Evolutionary conservation across 2,888 invertebrate genomes (phyloP).

Genomic region (Hypselothyrea guttata): DNA sequence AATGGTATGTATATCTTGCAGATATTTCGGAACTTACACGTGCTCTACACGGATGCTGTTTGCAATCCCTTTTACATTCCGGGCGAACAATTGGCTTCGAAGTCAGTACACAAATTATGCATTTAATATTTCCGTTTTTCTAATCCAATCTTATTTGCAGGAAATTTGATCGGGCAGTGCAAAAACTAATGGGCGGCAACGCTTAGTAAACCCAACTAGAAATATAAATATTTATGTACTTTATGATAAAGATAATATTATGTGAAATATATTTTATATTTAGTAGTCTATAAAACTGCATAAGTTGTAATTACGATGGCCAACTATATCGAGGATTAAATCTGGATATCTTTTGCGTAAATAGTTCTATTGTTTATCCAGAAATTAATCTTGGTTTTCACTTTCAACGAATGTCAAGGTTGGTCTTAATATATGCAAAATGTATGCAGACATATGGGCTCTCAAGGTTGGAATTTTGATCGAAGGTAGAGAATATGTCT

Average conservation of each 20-base stretch:
- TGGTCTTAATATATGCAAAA: background rate
- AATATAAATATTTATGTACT: conserved; percentile 31
- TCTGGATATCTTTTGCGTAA: no score
- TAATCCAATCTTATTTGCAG: conserved; percentile 81
- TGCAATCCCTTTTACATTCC: conserved; percentile 98
- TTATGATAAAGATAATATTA: no score
- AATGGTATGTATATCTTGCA: conserved; percentile 70
- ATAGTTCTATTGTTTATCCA: no score
- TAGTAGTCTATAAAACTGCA: no score
- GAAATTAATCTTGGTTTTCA: background rate
- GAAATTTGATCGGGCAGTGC: conserved; percentile 87
- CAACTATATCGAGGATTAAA: no score
- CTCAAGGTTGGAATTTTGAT: background rate
- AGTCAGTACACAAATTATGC: conserved; percentile 84
- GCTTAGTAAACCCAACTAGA: conserved; percentile 16
- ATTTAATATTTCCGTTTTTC: conserved; percentile 14
- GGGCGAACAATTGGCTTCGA: conserved; percentile 93
- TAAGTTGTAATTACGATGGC: no score
- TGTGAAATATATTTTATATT: no score
- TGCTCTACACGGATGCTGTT: conserved; percentile 95
- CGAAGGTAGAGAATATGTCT: conserved; percentile 1
- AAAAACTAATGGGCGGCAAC: conserved; percentile 84
- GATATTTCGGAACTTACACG: conserved; percentile 95
- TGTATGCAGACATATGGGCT: background rate
- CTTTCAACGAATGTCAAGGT: conserved; percentile 11